These are phyloP conservation scores for Morone saxatilis DNA, from an alignment of 2,113 vertebrate species.

Conservation along the genomic window DNA sequence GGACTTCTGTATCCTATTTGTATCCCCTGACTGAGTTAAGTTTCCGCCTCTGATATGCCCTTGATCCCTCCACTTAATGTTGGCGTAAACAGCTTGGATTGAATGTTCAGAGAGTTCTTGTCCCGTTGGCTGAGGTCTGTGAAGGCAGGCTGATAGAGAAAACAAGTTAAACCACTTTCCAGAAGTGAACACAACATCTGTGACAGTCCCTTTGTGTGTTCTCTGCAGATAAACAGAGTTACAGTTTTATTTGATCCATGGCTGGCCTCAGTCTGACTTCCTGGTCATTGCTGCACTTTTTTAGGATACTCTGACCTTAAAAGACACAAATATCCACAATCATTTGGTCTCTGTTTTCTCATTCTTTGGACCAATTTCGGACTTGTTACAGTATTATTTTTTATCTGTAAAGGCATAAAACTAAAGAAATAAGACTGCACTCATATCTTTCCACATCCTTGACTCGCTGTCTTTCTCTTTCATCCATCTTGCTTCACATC, in stretches of 20 bases:
- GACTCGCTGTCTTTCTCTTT: constrained; percentile 39
- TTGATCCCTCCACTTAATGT: constrained; percentile 26
- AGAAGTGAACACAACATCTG: constrained; percentile 27
- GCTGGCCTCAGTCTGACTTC: neutral
- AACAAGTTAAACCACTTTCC: constrained; percentile 35
- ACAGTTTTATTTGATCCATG: constrained; percentile 1
- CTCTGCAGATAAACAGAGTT: constrained; percentile 14
- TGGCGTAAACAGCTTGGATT: constrained; percentile 22
- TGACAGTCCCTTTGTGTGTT: constrained; percentile 9
- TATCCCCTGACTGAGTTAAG: constrained; percentile 31
- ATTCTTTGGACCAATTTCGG: constrained; percentile 22
- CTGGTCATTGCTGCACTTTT: neutral
- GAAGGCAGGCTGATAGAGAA: neutral
- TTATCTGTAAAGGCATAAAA: constrained; percentile 16
- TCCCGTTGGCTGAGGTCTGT: neutral
- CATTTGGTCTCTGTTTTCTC: neutral
- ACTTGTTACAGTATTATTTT: constrained; percentile 18
- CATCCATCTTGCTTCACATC: constrained; percentile 71
- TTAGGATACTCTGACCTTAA: constrained; percentile 12
- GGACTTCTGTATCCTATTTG: constrained; percentile 26
- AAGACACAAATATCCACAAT: constrained; percentile 13
- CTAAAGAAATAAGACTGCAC: constrained; percentile 16
- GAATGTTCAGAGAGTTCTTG: constrained; percentile 7
- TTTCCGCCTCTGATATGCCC: constrained; percentile 27
- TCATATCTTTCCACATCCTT: constrained; percentile 30